Percentiles rank a stretch among this genome's conserved stretches.
Evolutionary conservation across 2,888 invertebrate species (phyloP).

Genomic region (Elegia similella): DNA sequence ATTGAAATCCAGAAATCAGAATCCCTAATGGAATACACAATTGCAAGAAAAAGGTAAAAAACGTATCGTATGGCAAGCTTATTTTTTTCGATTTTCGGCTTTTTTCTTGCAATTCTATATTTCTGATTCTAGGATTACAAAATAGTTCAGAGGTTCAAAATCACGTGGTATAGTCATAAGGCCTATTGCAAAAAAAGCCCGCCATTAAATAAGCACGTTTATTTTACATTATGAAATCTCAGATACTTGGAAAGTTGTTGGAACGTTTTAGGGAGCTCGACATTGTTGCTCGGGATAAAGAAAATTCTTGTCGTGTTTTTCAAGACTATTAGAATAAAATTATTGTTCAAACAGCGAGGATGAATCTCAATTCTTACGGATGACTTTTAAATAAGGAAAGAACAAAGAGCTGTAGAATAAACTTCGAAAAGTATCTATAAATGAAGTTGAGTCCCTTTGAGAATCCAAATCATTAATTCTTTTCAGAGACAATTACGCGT

Average conservation of each 20-base stretch:
- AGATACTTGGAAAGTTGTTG: conserved; percentile 54
- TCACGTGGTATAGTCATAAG: no score
- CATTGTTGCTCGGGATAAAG: conserved; percentile 50
- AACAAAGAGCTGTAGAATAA: neutral
- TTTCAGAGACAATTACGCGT: neutral
- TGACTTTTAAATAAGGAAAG: neutral
- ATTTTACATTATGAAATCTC: conserved; percentile 51
- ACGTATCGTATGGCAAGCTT: no score
- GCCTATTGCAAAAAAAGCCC: neutral
- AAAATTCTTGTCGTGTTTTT: conserved; percentile 52
- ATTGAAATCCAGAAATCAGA: no score
- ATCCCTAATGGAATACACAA: no score
- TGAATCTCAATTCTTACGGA: conserved; percentile 10
- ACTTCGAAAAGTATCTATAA: neutral
- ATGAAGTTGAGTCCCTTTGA: neutral
- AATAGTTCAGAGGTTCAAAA: no score
- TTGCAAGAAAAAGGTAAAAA: no score
- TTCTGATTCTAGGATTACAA: no score
- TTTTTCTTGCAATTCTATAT: no score
- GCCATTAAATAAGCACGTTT: conserved; percentile 32
- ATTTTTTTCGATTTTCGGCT: no score
- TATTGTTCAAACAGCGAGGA: conserved; percentile 32
- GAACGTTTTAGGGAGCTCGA: conserved; percentile 52
- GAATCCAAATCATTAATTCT: neutral
- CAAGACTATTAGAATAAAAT: conserved; percentile 42